A percentile compares a stretch with the other conserved stretches of the same genome.
Conservation (phyloP, 2,888 invertebrate species). For the Pycnomerus fuliginosus region DNA sequence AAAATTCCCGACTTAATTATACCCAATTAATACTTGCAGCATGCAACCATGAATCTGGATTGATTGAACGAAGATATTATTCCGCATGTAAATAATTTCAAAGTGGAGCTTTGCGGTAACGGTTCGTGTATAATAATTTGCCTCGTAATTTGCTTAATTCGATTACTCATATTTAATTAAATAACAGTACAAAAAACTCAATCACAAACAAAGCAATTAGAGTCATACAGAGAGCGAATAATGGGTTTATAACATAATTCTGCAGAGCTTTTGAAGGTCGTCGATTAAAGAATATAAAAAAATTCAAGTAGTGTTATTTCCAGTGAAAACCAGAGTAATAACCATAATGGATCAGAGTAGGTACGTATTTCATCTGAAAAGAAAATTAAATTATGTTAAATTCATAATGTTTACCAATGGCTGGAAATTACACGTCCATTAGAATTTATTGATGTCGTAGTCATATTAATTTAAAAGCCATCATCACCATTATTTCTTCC, state of each 20-base stretch:
- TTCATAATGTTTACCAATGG: slow-evolving; percentile 10
- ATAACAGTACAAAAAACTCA: slow-evolving; percentile 33
- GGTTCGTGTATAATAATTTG: no score
- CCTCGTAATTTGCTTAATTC: slow-evolving; percentile 32
- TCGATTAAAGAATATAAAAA: no score
- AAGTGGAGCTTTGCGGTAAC: slow-evolving; percentile 13
- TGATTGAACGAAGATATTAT: slow-evolving; percentile 18
- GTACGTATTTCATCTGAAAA: slow-evolving; percentile 4
- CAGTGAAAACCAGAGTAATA: slow-evolving; percentile 25
- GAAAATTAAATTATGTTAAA: slow-evolving; percentile 18
- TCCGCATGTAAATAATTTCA: slow-evolving; percentile 18
- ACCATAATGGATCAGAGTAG: slow-evolving; percentile 29
- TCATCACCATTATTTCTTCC: slow-evolving; percentile 10
- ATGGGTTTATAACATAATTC: no score
- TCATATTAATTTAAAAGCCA: slow-evolving; percentile 19
- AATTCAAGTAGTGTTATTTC: no score
- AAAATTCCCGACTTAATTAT: slow-evolving; percentile 23
- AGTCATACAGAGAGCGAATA: no score
- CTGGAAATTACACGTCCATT: slow-evolving; percentile 26
- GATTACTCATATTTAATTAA: slow-evolving; percentile 38
- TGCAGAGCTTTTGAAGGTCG: no score
- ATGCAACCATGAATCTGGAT: slow-evolving; percentile 22
- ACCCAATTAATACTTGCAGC: slow-evolving; percentile 15
- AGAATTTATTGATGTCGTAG: slow-evolving; percentile 25
- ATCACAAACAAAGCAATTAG: slow-evolving; percentile 38